Conservation (phyloP, 2,113 vertebrate genomes). For the Ursus arctos region DNA sequence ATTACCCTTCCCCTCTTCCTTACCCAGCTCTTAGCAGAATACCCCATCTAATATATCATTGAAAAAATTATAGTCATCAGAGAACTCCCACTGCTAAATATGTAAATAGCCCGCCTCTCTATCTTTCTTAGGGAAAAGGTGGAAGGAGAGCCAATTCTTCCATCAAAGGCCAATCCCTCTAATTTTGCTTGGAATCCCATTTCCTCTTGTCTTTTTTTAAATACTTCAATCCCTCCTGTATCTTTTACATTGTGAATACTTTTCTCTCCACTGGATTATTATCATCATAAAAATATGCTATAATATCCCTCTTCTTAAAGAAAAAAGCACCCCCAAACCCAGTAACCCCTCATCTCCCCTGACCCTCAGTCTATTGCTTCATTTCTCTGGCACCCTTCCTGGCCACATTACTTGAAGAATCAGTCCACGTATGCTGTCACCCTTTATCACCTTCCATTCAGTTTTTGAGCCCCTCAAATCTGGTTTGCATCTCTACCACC, state of each 20-base stretch:
- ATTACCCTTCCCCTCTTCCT: neutral
- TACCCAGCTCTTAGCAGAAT: neutral
- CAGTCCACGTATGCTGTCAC: neutral
- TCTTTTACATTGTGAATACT: neutral
- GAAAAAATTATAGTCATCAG: constrained; percentile 17
- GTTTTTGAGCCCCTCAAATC: neutral
- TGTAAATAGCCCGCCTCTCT: neutral
- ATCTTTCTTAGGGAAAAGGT: constrained; percentile 29
- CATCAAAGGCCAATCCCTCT: neutral
- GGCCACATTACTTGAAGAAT: neutral
- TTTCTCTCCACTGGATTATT: neutral
- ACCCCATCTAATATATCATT: neutral
- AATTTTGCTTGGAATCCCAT: constrained; percentile 16
- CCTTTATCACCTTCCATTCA: neutral
- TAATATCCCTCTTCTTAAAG: neutral
- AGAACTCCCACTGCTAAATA: neutral
- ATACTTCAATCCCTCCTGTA: neutral
- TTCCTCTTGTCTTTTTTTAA: neutral
- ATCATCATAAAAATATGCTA: neutral
- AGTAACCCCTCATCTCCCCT: neutral
- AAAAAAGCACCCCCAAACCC: neutral
- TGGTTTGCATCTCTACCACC: neutral
- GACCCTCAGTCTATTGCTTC: neutral
- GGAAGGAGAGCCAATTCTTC: neutral
- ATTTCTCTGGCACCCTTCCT: neutral